Base-by-base conservation (phyloP, 2,797 vertebrate genomes). In the Alca torda region DNA sequence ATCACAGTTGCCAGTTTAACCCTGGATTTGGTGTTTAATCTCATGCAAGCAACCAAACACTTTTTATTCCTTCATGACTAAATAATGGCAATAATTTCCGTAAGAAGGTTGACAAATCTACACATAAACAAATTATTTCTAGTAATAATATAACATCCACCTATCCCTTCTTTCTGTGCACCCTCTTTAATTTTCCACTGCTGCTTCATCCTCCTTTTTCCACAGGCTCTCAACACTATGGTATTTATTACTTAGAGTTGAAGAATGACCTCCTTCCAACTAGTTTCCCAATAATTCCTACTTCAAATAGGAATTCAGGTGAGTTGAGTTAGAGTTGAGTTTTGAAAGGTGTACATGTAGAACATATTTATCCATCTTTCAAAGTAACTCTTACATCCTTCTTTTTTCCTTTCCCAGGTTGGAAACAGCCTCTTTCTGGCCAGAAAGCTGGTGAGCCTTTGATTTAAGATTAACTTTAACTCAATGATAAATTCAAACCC, bases 141-240 rank as follows among this genome's bases (percentile, higher is more conserved):
- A 90, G 28, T 56, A 70, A 59, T 41, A 91, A 70, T 11, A 45
- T 67, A 92, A 73, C 23, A 67, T 33, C 33, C 6, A 67, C 43
- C 19, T 31, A 14, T 31, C 10, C 46, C 14, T 90, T 50, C 45
- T 54, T 90, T 89, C 72, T 80, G 24, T 72, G 26, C 56, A 65
- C 46, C 35, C 7, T 64, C 56, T 83, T 89, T 80, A 80, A 72
- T 20, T 81, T 94, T n/a, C 61, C 28, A 37, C 65, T 81, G 63
- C n/a, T 91, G 37, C 70, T 68, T 85, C 56, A 60, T 41, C 77
- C 61, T 81, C 14, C 31, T 94, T 90, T 97, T 81, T 92, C 79
- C 46, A 50, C 94, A 97, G 95, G 59, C 23, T 90, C 75, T 77
- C 89, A 89, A 33, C 8, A 5, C 30, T 25, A 31, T 4, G 13